Percentiles rank a stretch among this genome's conserved stretches.
Conservation (phyloP, 2,113 vertebrate species). For the Elephas maximus region DNA sequence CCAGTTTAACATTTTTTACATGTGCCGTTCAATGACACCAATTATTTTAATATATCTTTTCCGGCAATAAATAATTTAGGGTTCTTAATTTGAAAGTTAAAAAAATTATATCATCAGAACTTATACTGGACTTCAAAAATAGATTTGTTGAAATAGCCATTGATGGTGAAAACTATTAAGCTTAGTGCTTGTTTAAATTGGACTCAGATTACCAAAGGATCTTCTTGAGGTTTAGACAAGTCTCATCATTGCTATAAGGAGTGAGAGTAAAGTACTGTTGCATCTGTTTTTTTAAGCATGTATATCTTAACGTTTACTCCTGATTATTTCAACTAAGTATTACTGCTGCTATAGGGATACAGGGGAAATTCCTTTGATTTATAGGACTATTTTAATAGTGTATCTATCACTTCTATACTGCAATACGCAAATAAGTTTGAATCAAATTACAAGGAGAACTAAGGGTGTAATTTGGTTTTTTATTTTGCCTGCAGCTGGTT, state of each 20-base stretch:
- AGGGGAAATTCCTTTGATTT: background rate
- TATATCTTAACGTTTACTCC: background rate
- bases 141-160: background rate
- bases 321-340: background rate
- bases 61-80: background rate
- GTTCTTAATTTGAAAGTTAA: background rate
- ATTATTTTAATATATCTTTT: background rate
- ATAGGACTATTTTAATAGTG: background rate
- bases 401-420: background rate
- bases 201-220: background rate
- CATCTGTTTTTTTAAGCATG: background rate
- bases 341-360: background rate
- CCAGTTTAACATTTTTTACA: too few relatives aligned
- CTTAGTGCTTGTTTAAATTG: background rate
- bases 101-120: background rate
- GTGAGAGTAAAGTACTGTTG: background rate
- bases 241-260: background rate
- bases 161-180: background rate
- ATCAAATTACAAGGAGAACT: background rate
- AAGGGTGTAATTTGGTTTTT: background rate
- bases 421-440: background rate
- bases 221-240: background rate
- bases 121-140: background rate
- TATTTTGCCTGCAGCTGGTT: conserved; percentile 15
- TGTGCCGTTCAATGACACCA: too few relatives aligned